phyloP scores from a whole-genome alignment of 2,888 invertebrate genomes.

The Ypsolopha sequella region DNA sequence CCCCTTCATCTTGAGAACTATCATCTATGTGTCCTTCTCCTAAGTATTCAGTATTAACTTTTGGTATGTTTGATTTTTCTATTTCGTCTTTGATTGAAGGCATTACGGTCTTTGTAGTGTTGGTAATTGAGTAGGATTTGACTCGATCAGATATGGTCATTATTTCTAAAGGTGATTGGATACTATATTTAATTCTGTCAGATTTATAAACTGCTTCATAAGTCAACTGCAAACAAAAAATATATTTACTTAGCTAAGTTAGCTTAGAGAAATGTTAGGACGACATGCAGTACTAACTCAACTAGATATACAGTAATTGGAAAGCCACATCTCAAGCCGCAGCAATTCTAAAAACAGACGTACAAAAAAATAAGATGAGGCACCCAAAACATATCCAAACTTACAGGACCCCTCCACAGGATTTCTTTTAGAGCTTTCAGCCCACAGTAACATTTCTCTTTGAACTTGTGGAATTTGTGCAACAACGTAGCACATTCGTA shows the following conservation, averaged over 20 bases:
- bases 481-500: slow-evolving; percentile 44
- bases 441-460: slow-evolving; percentile 41
- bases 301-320: too few species aligned
- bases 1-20: background rate
- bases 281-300: too few species aligned
- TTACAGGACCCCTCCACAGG: slow-evolving; percentile 35
- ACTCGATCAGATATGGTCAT: slow-evolving; percentile 17
- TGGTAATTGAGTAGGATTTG: slow-evolving; percentile 18
- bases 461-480: slow-evolving; percentile 47
- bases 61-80: slow-evolving; percentile 9
- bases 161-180: slow-evolving; percentile 25
- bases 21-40: background rate
- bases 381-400: slow-evolving; percentile 13
- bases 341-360: too few species aligned
- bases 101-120: slow-evolving; percentile 6
- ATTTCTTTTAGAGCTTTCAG: slow-evolving; percentile 33
- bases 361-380: background rate
- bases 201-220: slow-evolving; percentile 38
- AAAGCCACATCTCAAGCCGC: too few species aligned
- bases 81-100: slow-evolving; percentile 4
- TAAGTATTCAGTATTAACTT: background rate
- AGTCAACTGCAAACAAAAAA: slow-evolving; percentile 20
- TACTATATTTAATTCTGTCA: slow-evolving; percentile 21
- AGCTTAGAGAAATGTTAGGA: background rate
- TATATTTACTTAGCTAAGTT: slow-evolving; percentile 14